Percentiles rank a stretch among this genome's conserved stretches.
These are phyloP conservation scores for Malurus melanocephalus DNA, from an alignment of 2,113 vertebrate species.

Conservation along the genomic window DNA sequence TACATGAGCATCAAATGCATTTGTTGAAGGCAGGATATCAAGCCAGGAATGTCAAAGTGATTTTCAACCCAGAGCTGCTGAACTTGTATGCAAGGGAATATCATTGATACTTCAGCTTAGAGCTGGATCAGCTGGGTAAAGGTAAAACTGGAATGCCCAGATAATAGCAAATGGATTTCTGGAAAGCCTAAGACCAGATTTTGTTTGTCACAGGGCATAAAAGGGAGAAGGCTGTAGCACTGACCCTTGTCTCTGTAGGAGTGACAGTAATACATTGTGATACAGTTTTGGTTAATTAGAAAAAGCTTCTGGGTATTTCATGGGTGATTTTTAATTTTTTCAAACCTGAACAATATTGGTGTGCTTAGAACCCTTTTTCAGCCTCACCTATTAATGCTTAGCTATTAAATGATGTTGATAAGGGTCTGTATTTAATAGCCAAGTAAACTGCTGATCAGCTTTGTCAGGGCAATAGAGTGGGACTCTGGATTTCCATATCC, in stretches of 20 bases:
- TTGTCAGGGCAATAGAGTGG: neutral
- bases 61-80: constrained; percentile 6
- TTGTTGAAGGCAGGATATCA: constrained; percentile 34
- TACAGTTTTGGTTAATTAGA: neutral
- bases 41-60: constrained; percentile 9
- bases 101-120: neutral
- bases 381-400: neutral
- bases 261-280: neutral
- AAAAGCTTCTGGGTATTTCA: neutral
- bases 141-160: neutral
- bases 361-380: neutral
- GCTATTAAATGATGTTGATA: neutral
- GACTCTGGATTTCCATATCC: neutral
- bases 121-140: neutral
- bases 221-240: neutral
- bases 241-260: neutral
- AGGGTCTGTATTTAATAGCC: neutral
- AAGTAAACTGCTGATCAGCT: neutral
- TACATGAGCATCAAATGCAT: constrained; percentile 23
- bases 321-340: neutral
- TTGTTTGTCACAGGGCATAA: neutral
- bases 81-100: neutral
- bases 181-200: neutral
- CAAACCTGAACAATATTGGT: neutral
- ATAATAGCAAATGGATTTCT: neutral